Evolutionary conservation across 2,113 vertebrate species (phyloP).

Genomic region (Ploceus nigricollis): DNA sequence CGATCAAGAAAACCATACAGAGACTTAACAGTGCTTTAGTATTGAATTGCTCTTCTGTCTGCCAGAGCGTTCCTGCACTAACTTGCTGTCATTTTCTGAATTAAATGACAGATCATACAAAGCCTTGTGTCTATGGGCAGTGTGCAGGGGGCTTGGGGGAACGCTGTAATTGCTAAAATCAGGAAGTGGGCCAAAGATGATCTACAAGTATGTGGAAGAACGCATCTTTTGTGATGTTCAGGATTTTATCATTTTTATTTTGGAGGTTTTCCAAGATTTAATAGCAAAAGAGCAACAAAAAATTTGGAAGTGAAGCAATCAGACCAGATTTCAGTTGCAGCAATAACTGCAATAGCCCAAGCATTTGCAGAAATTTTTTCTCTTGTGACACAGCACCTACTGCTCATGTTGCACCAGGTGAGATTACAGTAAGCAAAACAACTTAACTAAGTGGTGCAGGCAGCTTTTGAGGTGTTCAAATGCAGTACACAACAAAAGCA

Average conservation of each 20-base stretch:
- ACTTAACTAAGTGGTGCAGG: not conserved
- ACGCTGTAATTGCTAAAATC: not conserved
- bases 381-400: not conserved
- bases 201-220: slow-evolving; percentile 4
- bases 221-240: slow-evolving; percentile 3
- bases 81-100: not conserved
- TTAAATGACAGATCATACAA: not conserved
- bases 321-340: not conserved
- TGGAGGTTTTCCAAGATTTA: slow-evolving; percentile 32
- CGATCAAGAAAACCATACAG: not conserved
- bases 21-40: not conserved
- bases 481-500: not conserved
- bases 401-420: not conserved
- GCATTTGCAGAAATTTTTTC: not conserved
- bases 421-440: not conserved
- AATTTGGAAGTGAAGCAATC: not conserved
- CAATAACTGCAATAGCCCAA: not conserved
- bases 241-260: slow-evolving; percentile 28
- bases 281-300: not conserved
- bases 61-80: not conserved
- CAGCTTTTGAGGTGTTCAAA: not conserved
- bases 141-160: not conserved
- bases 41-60: not conserved
- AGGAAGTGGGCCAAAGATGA: not conserved
- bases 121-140: not conserved